Evolutionary conservation across 2,888 invertebrate genomes (phyloP), one percentile per base, ranked within the genome.

Genomic region (Holacanthella duospinosa): DNA sequence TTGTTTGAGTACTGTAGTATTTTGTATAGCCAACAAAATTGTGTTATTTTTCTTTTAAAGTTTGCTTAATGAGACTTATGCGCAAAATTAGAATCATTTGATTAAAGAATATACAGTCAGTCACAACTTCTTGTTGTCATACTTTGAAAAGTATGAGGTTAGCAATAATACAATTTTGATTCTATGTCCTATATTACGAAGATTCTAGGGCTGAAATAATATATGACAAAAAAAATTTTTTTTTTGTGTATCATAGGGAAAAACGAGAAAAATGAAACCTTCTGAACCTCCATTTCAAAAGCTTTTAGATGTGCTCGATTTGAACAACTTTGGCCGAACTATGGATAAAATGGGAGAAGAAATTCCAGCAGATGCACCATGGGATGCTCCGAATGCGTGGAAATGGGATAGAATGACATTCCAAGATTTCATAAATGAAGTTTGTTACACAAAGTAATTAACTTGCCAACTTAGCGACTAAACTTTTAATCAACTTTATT

Each of bases 321-420:
- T 68, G 19, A 56, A 58, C 12, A 56, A 65, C 43, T 53, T 67
- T 36, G 43, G 65, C 1, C 44, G 60, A 6, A 64, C 74, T 55
- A 72, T 77, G 61, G 77, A 78, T 65, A 66, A 74, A 43, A 75
- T 78, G 76, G 75, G 75, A 1, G 69, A 74, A 64, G 61, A 76
- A 70, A 72, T 76, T 29, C 75, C 76, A 2, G 60, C 71, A 28
- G 74, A 75, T 21, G 74, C 75, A 0, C 77, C 77, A 0, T 77
- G 76, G 77, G 71, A 70, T 21, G 75, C 75, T 0, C 73, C 74
- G 0, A 66, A 73, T 36, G 77, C 77, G 1, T 66, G 68, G 43
- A 74, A 76, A 61, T 76, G 77, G 75, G 77, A 77, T 63, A 66
- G 67, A 29, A 75, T 75, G 73, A 77, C 77, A 0, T 67, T 76